These are phyloP conservation scores for Latrodectus geometricus DNA, from an alignment of 1,140 invertebrate species.

Conservation along the genomic window DNA sequence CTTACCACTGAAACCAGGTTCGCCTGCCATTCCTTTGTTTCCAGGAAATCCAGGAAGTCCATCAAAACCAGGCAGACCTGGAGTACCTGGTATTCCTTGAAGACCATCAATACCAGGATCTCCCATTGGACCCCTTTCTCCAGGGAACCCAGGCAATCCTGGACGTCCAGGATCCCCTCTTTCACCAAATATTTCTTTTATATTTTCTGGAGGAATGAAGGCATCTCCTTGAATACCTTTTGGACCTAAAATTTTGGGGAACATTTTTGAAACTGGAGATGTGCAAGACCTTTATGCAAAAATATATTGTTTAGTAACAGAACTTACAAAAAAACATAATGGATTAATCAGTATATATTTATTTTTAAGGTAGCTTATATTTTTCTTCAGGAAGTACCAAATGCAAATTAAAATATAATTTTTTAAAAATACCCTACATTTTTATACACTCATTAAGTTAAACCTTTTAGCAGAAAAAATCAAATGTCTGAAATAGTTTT, in stretches of 20 bases:
- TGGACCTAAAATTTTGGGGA: constrained; percentile 66
- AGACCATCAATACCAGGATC: constrained; percentile 52
- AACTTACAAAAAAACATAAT: too few relatives aligned
- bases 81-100: constrained; percentile 47
- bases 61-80: constrained; percentile 60
- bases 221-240: constrained; percentile 70
- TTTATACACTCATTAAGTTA: too few relatives aligned
- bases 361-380: too few relatives aligned
- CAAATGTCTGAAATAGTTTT: too few relatives aligned
- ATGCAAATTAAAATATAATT: too few relatives aligned
- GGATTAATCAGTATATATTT: too few relatives aligned
- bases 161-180: constrained; percentile 60
- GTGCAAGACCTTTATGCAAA: neutral
- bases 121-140: constrained; percentile 63
- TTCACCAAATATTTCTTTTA: constrained; percentile 48
- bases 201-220: constrained; percentile 42
- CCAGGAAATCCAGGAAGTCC: constrained; percentile 65
- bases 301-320: neutral
- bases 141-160: constrained; percentile 64
- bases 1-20: constrained; percentile 64
- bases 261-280: neutral
- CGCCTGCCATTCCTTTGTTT: constrained; percentile 64
- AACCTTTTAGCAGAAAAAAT: too few relatives aligned
- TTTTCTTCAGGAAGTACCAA: too few relatives aligned
- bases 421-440: too few relatives aligned